Base-by-base conservation (phyloP, 2,797 vertebrate genomes). In the Eulemur coronatus region DNA sequence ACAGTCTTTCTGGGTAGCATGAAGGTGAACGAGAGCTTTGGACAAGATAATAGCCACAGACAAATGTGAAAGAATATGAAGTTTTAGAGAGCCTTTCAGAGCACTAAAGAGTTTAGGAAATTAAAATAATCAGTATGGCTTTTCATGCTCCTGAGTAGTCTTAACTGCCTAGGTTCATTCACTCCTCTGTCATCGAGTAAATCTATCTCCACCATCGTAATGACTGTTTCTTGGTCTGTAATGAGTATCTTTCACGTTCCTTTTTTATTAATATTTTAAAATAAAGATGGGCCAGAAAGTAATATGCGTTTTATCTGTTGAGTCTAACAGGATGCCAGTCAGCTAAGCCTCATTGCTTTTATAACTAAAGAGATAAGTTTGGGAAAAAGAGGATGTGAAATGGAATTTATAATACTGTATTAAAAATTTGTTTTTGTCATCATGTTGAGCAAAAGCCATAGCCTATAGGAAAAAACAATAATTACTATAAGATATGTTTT, bases 61-160 rank as follows among this genome's bases (percentile, higher is more conserved):
- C 85, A 98, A 98, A 98, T 97, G 97, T 88, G 96, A 57, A 91
- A 96, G 85, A 70, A 3, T 96, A 98, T 96, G 96, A 97, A 98
- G 98, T 96, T 98, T 98, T 97, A 98, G 97, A 98, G 94, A 97
- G 90, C 69, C 70, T 88, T 98, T 91, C 94, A 95, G 92, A 97
- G 85, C 84, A 94, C 72, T 95, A n/a, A 95, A 75, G 84, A 97
- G 94, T 98, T 98, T 98, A 98, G 98, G 98, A 99, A 99, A 99
- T 98, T 97, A 98, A 98, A 99, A 97, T 96, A 96, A 98, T 98
- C 98, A 69, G 86, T 84, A 79, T 85, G 65, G 89, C 79, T 97
- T 98, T 97, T 98, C 94, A 95, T 87, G 93, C 87, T 97, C 80
- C 67, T 50, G 46, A 81, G 13, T 41, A 33, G 84, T 33, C 84